These are phyloP conservation scores for Zele albiditarsus DNA, from an alignment of 2,888 invertebrate genomes.

Conservation along the genomic window DNA sequence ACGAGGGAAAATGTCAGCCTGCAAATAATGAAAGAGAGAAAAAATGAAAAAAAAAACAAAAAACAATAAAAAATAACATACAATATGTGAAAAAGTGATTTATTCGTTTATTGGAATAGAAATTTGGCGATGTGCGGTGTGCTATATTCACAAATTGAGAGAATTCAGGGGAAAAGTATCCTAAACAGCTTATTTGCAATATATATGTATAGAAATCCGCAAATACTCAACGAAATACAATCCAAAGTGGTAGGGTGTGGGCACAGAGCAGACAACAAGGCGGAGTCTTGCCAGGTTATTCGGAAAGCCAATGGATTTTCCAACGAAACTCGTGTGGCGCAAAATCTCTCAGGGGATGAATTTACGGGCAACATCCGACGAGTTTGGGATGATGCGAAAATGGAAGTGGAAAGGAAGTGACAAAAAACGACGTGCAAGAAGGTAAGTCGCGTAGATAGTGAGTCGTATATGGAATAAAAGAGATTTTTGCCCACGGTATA, in stretches of 20 bases:
- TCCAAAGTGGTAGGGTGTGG: constrained; percentile 18
- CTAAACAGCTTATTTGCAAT: not conserved
- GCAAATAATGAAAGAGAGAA: constrained; percentile 60
- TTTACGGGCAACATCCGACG: constrained; percentile 48
- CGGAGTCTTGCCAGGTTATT: constrained; percentile 23
- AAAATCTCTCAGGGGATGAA: constrained; percentile 47
- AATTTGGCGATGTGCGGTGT: no score
- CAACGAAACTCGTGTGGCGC: constrained; percentile 37
- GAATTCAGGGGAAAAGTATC: not conserved
- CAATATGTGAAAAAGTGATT: not conserved
- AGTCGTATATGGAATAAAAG: constrained; percentile 16
- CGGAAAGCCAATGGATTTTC: constrained; percentile 36
- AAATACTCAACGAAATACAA: not conserved
- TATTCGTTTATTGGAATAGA: no score
- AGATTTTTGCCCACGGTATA: not conserved
- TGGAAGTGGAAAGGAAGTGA: constrained; percentile 27
- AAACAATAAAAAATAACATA: not conserved
- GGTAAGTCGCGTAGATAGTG: constrained; percentile 22
- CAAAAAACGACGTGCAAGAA: constrained; percentile 27
- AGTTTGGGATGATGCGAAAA: constrained; percentile 40
- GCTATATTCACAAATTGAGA: not conserved
- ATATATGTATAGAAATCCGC: not conserved
- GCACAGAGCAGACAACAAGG: not conserved
- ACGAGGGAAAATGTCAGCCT: constrained; percentile 74
- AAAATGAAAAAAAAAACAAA: constrained; percentile 56